Evolutionary conservation across 2,113 vertebrate species (phyloP).

Genomic region (Tachysurus fulvidraco): DNA sequence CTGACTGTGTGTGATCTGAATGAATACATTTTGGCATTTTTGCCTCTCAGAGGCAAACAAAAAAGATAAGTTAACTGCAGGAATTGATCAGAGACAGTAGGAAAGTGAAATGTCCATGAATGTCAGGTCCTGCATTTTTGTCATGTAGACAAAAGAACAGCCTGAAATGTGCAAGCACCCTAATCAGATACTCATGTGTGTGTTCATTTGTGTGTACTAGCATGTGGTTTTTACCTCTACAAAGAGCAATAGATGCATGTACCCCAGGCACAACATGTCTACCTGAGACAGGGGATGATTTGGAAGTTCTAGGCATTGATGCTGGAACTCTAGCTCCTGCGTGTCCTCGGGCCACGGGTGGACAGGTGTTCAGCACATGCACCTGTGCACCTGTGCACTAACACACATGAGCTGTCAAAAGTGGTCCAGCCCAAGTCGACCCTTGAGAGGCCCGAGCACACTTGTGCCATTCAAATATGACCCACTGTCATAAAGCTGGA

Average conservation of each 20-base stretch:
- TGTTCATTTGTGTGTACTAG: slow-evolving; percentile 19
- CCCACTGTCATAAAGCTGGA: slow-evolving; percentile 36
- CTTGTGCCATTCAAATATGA: slow-evolving; percentile 49
- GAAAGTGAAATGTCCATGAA: not conserved
- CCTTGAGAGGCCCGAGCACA: slow-evolving; percentile 26
- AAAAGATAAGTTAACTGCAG: slow-evolving; percentile 7
- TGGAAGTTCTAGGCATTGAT: slow-evolving; percentile 37
- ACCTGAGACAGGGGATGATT: slow-evolving; percentile 20
- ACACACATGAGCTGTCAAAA: slow-evolving; percentile 49
- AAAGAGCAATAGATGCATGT: slow-evolving; percentile 12
- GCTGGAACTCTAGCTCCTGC: slow-evolving; percentile 44
- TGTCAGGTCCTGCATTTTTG: slow-evolving; percentile 18
- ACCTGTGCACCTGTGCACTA: slow-evolving; percentile 54
- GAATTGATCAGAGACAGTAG: slow-evolving; percentile 6
- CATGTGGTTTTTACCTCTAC: slow-evolving; percentile 29
- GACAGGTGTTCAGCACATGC: slow-evolving; percentile 51
- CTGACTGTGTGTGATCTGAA: not conserved
- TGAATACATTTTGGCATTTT: not conserved
- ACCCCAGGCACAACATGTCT: slow-evolving; percentile 33
- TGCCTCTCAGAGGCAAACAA: not conserved
- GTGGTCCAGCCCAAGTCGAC: slow-evolving; percentile 31
- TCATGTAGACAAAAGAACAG: slow-evolving; percentile 39
- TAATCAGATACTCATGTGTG: slow-evolving; percentile 28
- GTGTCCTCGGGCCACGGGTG: slow-evolving; percentile 37
- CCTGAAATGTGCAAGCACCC: slow-evolving; percentile 42